Evolutionary conservation across 2,888 invertebrate species (phyloP).

Genomic region (Drosophila sordidula): DNA sequence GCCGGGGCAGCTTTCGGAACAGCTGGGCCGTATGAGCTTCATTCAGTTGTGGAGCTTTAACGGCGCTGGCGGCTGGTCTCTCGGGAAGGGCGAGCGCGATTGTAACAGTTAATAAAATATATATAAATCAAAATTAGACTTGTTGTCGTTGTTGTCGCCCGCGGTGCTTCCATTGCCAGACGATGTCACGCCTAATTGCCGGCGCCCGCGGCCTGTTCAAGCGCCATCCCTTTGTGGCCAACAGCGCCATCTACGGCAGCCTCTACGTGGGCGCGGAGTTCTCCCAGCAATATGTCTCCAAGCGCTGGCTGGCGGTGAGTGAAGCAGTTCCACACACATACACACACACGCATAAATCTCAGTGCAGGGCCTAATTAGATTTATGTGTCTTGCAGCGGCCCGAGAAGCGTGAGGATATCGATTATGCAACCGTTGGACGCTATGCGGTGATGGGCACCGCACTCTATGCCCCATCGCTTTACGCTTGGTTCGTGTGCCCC

Average conservation of each 20-base stretch:
- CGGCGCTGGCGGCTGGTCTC: constrained; percentile 55
- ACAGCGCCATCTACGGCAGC: constrained; percentile 89
- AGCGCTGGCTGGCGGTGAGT: constrained; percentile 87
- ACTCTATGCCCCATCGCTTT: constrained; percentile 87
- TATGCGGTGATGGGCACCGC: constrained; percentile 88
- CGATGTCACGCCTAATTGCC: constrained; percentile 69
- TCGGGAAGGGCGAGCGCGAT: constrained; percentile 36
- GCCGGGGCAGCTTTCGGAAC: constrained; percentile 56
- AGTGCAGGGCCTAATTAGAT: constrained; percentile 38
- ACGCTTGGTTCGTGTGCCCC: constrained; percentile 86
- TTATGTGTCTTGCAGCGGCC: constrained; percentile 57
- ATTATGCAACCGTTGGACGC: constrained; percentile 86
- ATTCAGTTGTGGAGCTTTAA: constrained; percentile 57
- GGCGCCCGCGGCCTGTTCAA: constrained; percentile 82
- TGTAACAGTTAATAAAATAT: constrained; percentile 37
- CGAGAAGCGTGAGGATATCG: constrained; percentile 84
- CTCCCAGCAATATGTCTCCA: constrained; percentile 91
- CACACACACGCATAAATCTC: background rate
- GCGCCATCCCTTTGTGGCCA: constrained; percentile 86
- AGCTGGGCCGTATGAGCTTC: constrained; percentile 60
- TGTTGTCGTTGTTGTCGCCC: constrained; percentile 7
- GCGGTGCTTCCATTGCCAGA: constrained; percentile 17
- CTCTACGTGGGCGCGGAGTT: constrained; percentile 92
- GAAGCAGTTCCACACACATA: background rate
- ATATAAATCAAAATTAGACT: constrained; percentile 51